Evolutionary conservation across 37 sponge, comb jelly and placozoan species (phyloP), one percentile per base, ranked within the genome.

Genomic region (Corticium candelabrum): DNA sequence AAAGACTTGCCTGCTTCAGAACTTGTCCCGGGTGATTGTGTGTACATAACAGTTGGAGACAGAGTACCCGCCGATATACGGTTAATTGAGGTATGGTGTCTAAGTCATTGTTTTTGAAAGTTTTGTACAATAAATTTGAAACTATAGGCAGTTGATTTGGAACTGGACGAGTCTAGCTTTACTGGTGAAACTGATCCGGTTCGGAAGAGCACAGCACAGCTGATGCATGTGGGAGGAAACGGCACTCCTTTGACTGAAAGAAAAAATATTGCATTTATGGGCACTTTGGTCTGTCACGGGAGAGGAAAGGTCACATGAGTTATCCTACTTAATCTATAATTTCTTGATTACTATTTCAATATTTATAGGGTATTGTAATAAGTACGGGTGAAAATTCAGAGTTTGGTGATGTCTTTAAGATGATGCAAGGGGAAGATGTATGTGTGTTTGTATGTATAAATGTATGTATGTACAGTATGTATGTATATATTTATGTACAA

Each of bases 81-180:
- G 75, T 41, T 99, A 21, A 50, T 90, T 31, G 93, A 99, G 83
- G 95, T 97, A 34, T 1, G 89, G 4, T 29, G 21, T 35, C 35
- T 30, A 32, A 15, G 73, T 70, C 21, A 7, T 70, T 70, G 5
- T 70, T 29, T 70, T 70, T 34, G 4, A 5, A 30, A 7, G 31
- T 34, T 70, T 34, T 29, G 5, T 70, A 4, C 73, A 35, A 70
- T 32, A 7, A 4, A 35, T 70, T 70, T 70, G 73, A 29, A 21
- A 43, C 11, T 41, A 3, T 62, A 95, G 90, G 84, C 83, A 34
- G 82, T 85, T 15, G 90, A 89, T n/a, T 84, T 98, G 34, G 88
- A 91, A 37, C 68, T 98, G 37, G 95, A 98, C 81, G 99, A 98
- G 89, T 94, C 95, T 40, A 92, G 93, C 41, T 98, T 98, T 85